phyloP scores from a whole-genome alignment of 2,888 invertebrate species.

The Melitaea athalia region DNA sequence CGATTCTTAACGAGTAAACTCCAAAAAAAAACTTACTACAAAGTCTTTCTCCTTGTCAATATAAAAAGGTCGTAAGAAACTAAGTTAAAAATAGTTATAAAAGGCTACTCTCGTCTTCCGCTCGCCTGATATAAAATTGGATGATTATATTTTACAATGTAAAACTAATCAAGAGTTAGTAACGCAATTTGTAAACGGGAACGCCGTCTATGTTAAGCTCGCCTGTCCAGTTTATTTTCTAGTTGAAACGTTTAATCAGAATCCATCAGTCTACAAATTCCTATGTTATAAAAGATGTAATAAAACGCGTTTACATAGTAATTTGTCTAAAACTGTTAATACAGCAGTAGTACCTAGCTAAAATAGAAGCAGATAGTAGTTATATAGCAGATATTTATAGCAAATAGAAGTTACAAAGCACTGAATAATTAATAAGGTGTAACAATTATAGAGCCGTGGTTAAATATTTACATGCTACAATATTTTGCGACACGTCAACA shows the following conservation, averaged over 20 bases:
- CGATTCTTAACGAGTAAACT: too few species aligned
- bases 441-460: too few species aligned
- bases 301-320: neutral
- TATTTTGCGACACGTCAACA: neutral
- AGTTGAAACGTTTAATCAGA: conserved; percentile 27
- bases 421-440: too few species aligned
- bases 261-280: neutral
- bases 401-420: too few species aligned
- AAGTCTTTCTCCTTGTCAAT: too few species aligned
- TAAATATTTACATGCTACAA: neutral
- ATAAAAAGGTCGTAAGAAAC: neutral
- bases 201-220: conserved; percentile 25
- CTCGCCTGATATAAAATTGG: conserved; percentile 13
- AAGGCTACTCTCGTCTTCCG: neutral
- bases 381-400: too few species aligned
- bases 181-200: conserved; percentile 27
- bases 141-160: conserved; percentile 24
- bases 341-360: too few species aligned
- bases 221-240: conserved; percentile 27
- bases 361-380: too few species aligned
- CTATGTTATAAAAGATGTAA: neutral
- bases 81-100: neutral
- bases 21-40: too few species aligned
- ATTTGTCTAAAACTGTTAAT: neutral
- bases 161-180: conserved; percentile 35